Evolutionary conservation across 2,888 invertebrate genomes (phyloP), one percentile per base, ranked within the genome.

Genomic region (Thalpophila matura): DNA sequence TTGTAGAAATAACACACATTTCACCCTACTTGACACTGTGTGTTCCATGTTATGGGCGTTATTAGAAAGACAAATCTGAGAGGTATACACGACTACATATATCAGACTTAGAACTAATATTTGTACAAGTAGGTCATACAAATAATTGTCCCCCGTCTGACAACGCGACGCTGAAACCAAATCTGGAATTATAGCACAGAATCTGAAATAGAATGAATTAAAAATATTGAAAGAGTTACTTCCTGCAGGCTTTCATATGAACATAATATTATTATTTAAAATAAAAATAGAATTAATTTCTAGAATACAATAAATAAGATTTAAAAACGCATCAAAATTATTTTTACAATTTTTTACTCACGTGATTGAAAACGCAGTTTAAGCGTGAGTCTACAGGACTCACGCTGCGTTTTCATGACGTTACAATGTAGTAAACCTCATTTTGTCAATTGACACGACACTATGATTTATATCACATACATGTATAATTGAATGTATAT

Each of bases 141-240:
- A 68, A 68, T 68, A 68, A 73, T 73, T 68, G 46, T 35, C n/a
- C 7, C 26, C 20, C 47, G 26, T n/a, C 35, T 27, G 64, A 35
- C 12, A 4, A 16, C 18, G 24, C 12, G 42, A 5, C 14, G 16
- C n/a, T 18, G 46, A 16, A 38, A 70, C 55, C 12, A 7, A n/a
- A 54, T 43, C 43, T 33, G 4, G 42, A 37, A 35, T n/a, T 63
- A 26, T 10, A 7, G 27, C 27, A 27, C 4, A n/a, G n/a, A n/a
- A n/a, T n/a, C n/a, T n/a, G n/a, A n/a, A n/a, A n/a, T n/a, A n/a
- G 2, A 27, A 9, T 12, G 26, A 14, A 31, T 14, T n/a, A 4
- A 33, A 9, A 35, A 26, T 20, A 24, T 59, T 5, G 3, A 4
- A 14, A 14, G 9, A 16, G 14, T 12, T 14, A n/a, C n/a, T 24